Evolutionary conservation across 2,113 vertebrate genomes (phyloP).

Genomic region (Sinosuthora webbiana): DNA sequence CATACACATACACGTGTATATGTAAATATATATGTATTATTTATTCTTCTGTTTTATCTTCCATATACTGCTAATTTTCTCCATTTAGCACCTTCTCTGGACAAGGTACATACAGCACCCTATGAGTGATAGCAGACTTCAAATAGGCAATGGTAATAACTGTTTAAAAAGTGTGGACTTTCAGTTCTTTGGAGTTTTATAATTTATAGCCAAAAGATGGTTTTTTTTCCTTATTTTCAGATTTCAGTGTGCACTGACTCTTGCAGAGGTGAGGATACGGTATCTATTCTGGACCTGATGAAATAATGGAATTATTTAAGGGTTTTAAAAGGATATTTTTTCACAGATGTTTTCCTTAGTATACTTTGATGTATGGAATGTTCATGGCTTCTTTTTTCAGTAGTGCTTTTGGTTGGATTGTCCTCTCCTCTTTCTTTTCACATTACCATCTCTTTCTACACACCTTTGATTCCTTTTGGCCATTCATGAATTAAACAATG

Average conservation of each 20-base stretch:
- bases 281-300: not conserved
- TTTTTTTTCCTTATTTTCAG: not conserved
- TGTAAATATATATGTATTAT: not conserved
- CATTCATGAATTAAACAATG: not conserved
- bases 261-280: not conserved
- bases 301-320: not conserved
- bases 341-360: not conserved
- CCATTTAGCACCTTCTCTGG: not conserved
- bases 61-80: not conserved
- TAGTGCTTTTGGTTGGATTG: not conserved
- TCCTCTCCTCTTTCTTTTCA: not conserved
- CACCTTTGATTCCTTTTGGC: not conserved
- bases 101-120: not conserved
- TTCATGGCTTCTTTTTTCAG: not conserved
- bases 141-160: not conserved
- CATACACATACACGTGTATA: rapidly evolving
- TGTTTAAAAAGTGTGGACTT: not conserved
- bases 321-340: not conserved
- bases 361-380: not conserved
- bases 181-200: not conserved
- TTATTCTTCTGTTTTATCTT: not conserved
- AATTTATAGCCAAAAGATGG: not conserved
- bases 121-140: not conserved
- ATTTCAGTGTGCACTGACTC: not conserved
- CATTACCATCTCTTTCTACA: not conserved